These are phyloP conservation scores for Erannis defoliaria DNA, from an alignment of 2,888 invertebrate species.

Conservation along the genomic window DNA sequence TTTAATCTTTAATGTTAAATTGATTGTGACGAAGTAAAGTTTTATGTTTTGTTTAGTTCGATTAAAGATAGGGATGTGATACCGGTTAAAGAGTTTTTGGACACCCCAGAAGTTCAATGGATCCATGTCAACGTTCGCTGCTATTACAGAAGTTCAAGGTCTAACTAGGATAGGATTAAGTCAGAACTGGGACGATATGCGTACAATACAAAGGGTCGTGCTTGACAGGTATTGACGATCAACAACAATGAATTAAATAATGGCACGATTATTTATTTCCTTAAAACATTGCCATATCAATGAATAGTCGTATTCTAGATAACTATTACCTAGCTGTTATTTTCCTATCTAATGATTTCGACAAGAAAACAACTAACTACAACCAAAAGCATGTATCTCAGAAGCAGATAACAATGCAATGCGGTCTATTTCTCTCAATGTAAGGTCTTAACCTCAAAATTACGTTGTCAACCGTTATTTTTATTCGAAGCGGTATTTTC, in stretches of 20 bases:
- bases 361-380: neutral
- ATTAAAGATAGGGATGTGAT: neutral
- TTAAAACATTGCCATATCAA: neutral
- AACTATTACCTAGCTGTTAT: too few species aligned
- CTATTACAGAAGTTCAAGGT: neutral
- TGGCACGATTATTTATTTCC: neutral
- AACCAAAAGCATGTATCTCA: slow-evolving; percentile 1
- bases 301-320: too few species aligned
- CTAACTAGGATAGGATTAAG: neutral
- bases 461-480: slow-evolving; percentile 16
- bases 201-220: too few species aligned
- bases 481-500: slow-evolving; percentile 24
- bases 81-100: neutral
- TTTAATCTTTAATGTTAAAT: slow-evolving; percentile 12
- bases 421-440: neutral
- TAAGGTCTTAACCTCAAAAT: neutral
- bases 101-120: neutral
- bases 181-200: too few species aligned
- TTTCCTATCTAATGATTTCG: neutral
- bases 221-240: too few species aligned
- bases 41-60: neutral
- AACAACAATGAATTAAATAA: too few species aligned
- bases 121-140: too few species aligned
- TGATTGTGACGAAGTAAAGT: slow-evolving; percentile 1
- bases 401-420: neutral